Evolutionary conservation across 2,113 vertebrate species (phyloP), one percentile per base, ranked within the genome.

Genomic region (Sminthopsis crassicaudata): DNA sequence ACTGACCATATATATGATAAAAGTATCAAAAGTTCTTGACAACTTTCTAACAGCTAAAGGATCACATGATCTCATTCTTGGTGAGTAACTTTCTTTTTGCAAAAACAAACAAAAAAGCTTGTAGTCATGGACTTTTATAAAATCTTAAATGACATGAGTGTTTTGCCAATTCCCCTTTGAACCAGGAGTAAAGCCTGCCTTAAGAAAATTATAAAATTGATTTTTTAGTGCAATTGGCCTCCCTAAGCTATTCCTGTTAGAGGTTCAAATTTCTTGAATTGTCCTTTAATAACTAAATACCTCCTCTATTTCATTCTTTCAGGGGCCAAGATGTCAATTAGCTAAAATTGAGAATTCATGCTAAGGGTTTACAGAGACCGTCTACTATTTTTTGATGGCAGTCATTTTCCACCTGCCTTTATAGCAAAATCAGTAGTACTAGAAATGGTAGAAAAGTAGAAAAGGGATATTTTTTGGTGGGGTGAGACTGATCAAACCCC

Each of bases 281-380:
- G 51, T 90, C 93, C 93, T 12, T 0, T 48, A 50, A n/a, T 93
- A 60, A 84, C 93, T 90, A 91, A 76, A n/a, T 27, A 27, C 53
- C 88, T 90, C 67, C 95, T 93, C 93, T 30, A 97, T 98, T 89
- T 95, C 36, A 93, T 92, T 92, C 92, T 91, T 94, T 96, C 57
- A n/a, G 46, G 93, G 96, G 53, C n/a, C 90, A 91, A 57, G 76
- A 42, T 90, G 91, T 91, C 92, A 95, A 50, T 11, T 92, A 96
- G 90, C 90, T 94, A 95, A 52, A 53, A 93, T 92, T 88, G 95
- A 30, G 96, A 91, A 95, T 96, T 95, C 94, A 96, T 91, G 67
- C 93, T 96, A 93, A 93, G 42, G 90, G 91, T 91, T 84, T 94
- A 76, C 88, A 95, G 52, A 42, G 27, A 3, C 24, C 46, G 93